Evolutionary conservation across 2,797 vertebrate genomes (phyloP).

Genomic region (Spinus pinus): DNA sequence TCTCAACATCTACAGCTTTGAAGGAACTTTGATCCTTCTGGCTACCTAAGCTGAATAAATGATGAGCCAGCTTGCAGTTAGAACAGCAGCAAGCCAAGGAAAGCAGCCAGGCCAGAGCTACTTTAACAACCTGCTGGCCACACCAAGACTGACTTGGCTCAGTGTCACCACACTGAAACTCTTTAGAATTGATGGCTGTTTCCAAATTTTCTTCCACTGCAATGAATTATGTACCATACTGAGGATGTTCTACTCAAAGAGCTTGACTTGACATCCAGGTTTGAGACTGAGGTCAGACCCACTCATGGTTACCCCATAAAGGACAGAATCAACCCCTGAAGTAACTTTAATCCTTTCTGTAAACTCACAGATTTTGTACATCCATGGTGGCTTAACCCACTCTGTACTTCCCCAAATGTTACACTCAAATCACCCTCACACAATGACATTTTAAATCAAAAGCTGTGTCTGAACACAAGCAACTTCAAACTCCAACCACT

Average conservation of each 20-base stretch:
- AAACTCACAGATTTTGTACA: background rate
- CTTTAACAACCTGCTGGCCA: background rate
- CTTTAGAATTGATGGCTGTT: background rate
- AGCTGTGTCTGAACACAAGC: background rate
- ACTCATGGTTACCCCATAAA: background rate
- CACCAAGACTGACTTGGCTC: background rate
- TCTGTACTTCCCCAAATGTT: background rate
- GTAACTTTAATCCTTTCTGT: background rate
- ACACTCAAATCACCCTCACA: background rate
- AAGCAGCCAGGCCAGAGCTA: background rate
- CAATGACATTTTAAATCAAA: background rate
- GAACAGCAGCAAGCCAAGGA: background rate
- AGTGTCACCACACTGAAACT: background rate
- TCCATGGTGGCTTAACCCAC: background rate
- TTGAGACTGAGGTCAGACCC: background rate
- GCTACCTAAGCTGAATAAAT: background rate
- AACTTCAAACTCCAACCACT: background rate
- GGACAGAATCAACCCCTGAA: background rate
- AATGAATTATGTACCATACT: background rate
- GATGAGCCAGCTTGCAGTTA: background rate
- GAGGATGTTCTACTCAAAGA: background rate
- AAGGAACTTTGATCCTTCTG: background rate
- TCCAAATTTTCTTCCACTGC: background rate
- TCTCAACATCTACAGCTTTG: background rate
- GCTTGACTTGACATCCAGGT: background rate